phyloP scores from a whole-genome alignment of 1,140 invertebrate genomes.

The Drosophila subobscura region DNA sequence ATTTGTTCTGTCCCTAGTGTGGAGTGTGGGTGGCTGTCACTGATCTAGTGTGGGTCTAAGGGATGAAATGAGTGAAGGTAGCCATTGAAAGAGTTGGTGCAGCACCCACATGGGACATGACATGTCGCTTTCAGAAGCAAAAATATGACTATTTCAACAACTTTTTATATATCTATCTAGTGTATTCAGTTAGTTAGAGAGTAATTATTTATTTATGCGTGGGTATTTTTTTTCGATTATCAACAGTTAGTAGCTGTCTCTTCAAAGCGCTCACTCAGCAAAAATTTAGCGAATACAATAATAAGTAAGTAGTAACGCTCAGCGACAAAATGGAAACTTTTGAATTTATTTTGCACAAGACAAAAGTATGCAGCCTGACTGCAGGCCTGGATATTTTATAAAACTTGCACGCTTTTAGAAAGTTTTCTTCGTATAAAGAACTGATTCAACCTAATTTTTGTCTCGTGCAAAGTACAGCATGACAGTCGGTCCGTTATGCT shows the following conservation, averaged over 20 bases:
- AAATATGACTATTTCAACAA: conserved; percentile 6
- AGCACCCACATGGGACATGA: no score
- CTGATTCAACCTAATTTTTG: no score
- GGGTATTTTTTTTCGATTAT: conserved; percentile 44
- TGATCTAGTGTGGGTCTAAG: no score
- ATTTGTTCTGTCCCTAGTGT: no score
- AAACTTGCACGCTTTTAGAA: no score
- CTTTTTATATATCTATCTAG: background rate
- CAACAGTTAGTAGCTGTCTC: conserved; percentile 48
- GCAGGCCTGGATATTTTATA: no score
- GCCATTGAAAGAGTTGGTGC: conserved; percentile 13
- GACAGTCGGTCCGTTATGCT: background rate
- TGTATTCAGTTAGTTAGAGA: background rate
- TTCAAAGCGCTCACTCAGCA: conserved; percentile 7
- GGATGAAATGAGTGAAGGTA: background rate
- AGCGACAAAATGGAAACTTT: conserved; percentile 24
- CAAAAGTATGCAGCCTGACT: no score
- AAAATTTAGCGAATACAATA: conserved; percentile 32
- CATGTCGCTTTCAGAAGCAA: no score
- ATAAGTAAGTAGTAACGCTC: background rate
- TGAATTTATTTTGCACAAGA: background rate
- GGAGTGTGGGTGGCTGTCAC: no score
- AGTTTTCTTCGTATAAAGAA: no score
- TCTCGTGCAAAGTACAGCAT: no score
- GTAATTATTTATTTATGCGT: conserved; percentile 3